Percentiles rank a stretch among this genome's conserved stretches.
These are phyloP conservation scores for Erythrolamprus reginae DNA, from an alignment of 2,113 vertebrate genomes.

Conservation along the genomic window DNA sequence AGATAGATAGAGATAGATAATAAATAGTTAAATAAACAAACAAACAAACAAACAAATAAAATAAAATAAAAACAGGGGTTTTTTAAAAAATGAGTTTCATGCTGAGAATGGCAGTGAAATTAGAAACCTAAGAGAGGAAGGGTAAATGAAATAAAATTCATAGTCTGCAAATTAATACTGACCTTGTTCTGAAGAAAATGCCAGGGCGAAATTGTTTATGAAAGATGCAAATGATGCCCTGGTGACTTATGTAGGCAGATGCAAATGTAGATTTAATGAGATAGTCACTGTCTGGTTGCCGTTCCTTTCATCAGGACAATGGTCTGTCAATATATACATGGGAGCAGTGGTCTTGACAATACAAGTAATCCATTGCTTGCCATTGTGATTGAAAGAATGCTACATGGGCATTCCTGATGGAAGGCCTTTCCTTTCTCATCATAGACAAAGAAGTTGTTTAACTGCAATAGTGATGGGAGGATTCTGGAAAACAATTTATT, in stretches of 20 bases:
- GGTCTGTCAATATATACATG: background rate
- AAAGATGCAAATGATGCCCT: background rate
- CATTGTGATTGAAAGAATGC: background rate
- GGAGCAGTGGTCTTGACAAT: background rate
- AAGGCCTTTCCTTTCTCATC: background rate
- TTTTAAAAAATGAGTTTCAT: background rate
- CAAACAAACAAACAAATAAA: too few species aligned
- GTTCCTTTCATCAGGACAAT: background rate
- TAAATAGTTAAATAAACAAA: too few species aligned
- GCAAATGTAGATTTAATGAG: background rate
- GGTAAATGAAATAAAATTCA: background rate
- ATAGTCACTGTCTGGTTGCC: background rate
- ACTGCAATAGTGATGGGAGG: background rate
- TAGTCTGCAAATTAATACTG: background rate
- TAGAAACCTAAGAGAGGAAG: background rate
- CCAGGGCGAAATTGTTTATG: background rate
- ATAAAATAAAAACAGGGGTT: too few species aligned
- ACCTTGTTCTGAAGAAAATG: background rate
- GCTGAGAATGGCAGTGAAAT: background rate
- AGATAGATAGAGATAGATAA: too few species aligned
- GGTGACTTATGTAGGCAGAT: background rate
- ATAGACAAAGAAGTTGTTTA: background rate
- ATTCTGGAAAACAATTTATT: background rate
- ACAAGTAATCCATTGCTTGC: background rate
- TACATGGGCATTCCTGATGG: background rate